A percentile compares a stretch with the other conserved stretches of the same genome.
Evolutionary conservation across 2,797 vertebrate species (phyloP).

Genomic region (Cynopterus sphinx): DNA sequence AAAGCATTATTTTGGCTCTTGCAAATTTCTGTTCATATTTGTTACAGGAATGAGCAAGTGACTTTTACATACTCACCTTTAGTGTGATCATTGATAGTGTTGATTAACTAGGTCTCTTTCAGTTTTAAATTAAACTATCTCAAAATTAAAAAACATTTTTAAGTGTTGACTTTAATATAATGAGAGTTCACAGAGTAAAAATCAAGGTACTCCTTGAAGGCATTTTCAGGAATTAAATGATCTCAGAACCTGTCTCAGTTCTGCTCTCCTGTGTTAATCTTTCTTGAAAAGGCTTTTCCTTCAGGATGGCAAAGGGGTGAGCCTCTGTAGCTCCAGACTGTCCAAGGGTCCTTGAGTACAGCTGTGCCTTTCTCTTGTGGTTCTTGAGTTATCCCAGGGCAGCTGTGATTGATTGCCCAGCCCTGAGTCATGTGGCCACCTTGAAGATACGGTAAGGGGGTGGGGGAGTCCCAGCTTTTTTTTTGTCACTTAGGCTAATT

Average conservation of each 20-base stretch:
- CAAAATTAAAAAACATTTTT: neutral
- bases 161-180: neutral
- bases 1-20: slow-evolving; percentile 26
- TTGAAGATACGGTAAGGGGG: neutral
- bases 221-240: neutral
- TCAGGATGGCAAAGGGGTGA: neutral
- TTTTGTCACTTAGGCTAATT: neutral
- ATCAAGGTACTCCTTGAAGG: neutral
- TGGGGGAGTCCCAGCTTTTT: neutral
- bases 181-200: neutral
- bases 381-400: neutral
- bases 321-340: neutral
- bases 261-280: neutral
- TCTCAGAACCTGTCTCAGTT: neutral
- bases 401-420: neutral
- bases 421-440: neutral
- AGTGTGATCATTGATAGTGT: neutral
- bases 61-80: neutral
- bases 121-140: neutral
- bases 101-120: neutral
- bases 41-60: neutral
- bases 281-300: neutral
- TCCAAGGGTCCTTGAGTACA: neutral
- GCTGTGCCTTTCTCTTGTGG: neutral
- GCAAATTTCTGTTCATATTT: slow-evolving; percentile 26